phyloP scores from a whole-genome alignment of 2,888 invertebrate species.

The Patella pellucida region DNA sequence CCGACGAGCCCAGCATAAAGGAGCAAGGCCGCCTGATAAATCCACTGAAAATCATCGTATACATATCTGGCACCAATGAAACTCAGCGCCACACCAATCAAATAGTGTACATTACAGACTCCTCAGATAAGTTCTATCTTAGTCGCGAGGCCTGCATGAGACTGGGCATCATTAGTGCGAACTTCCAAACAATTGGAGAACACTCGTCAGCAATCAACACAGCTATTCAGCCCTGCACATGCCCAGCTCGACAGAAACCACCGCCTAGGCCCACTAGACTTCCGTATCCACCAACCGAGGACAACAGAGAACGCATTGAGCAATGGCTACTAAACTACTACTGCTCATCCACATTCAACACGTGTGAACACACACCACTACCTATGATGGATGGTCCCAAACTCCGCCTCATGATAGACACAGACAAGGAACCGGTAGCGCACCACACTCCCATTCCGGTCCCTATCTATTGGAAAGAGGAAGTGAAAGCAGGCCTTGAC shows the following conservation, averaged over 20 bases:
- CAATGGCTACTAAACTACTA: slow-evolving; percentile 32
- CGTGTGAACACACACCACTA: too few species aligned
- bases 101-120: slow-evolving; percentile 49
- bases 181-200: slow-evolving; percentile 32
- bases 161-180: slow-evolving; percentile 42
- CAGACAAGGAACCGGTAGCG: slow-evolving; percentile 21
- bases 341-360: slow-evolving; percentile 38
- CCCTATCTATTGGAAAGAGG: slow-evolving; percentile 32
- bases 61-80: slow-evolving; percentile 32
- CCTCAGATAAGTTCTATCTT: slow-evolving; percentile 46
- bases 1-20: background rate
- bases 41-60: slow-evolving; percentile 28
- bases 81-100: slow-evolving; percentile 37
- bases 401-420: slow-evolving; percentile 26
- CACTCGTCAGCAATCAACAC: background rate
- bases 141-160: slow-evolving; percentile 45
- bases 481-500: slow-evolving; percentile 31
- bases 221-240: background rate
- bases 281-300: slow-evolving; percentile 32
- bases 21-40: background rate
- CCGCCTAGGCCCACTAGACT: slow-evolving; percentile 21
- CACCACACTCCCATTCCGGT: slow-evolving; percentile 32
- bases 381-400: slow-evolving; percentile 26
- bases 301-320: slow-evolving; percentile 28
- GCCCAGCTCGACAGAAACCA: slow-evolving; percentile 17